Base-by-base conservation (phyloP, 2,113 vertebrate species). In the Percina caprodes region DNA sequence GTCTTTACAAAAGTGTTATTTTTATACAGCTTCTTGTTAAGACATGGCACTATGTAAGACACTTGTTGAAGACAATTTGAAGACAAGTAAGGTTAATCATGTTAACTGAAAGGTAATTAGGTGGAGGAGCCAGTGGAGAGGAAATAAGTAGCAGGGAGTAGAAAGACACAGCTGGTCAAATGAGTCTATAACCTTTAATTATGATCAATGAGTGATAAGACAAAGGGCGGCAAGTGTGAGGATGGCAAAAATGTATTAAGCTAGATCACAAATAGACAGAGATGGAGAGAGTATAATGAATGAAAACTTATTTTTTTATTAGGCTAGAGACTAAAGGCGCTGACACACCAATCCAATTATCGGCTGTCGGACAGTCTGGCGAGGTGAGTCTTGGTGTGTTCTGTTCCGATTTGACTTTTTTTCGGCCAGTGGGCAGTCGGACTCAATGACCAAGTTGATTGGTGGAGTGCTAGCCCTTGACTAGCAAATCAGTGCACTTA, bases 31-130 rank as follows among this genome's bases (percentile, higher is more conserved):
- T 23, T 49, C 60, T 70, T 9, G 48, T 58, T 12, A 52, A 65
- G 42, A 19, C 54, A 26, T 24, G 23, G 4, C 6, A 16, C 58
- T 23, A 26, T 46, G 23, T 51, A 15, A 81, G 67, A 76, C 45
- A 86, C 56, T 59, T 77, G 58, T 69, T 83, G 45, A 79, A 80
- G 59, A 69, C n/a, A 70, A 67, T 70, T 46, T 82, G 66, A 82
- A 66, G 55, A 68, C 21, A 67, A 52, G 72, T 77, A 78, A 86
- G 66, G 76, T 90, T 89, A 88, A 88, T 88, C 70, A 83, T 89
- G 55, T 89, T 85, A 91, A 89, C 69, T 59, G 69, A 87, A 74
- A 76, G 70, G 75, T 90, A 91, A 92, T 93, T 87, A 91, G 80
- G 90, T 85, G 81, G 69, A 89, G 69, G 81, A 77, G 86, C 79